A percentile compares a stretch with the other conserved stretches of the same genome.
These are phyloP conservation scores for Acromyrmex heyeri DNA, from an alignment of 1,140 invertebrate species.

Conservation along the genomic window DNA sequence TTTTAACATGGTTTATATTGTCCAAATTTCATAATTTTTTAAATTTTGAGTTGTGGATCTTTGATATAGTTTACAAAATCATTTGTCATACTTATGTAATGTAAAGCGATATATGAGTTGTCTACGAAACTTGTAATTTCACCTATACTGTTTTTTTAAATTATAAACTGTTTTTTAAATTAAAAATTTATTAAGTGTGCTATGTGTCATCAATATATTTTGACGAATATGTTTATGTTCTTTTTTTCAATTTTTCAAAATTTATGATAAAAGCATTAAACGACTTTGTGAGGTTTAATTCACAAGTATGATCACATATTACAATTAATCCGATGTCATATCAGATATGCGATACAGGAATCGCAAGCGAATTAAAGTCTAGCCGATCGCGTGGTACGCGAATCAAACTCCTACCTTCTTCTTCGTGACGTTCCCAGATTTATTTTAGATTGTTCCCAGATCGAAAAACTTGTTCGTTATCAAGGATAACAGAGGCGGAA, in stretches of 20 bases:
- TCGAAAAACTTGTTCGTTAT: neutral
- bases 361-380: neutral
- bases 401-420: constrained; percentile 19
- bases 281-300: neutral
- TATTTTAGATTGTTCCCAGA: neutral
- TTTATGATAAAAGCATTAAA: neutral
- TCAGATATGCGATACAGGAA: neutral
- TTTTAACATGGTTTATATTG: too few species aligned
- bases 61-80: too few species aligned
- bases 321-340: neutral
- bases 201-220: neutral
- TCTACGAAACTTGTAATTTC: neutral
- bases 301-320: neutral
- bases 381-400: neutral
- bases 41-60: neutral
- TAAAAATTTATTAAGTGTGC: neutral
- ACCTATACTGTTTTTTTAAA: neutral
- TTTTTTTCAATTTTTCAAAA: neutral
- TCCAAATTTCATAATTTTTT: neutral
- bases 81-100: neutral
- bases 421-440: constrained; percentile 4
- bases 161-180: too few species aligned
- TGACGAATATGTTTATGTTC: neutral
- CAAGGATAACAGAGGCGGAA: neutral
- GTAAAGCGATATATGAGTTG: neutral